phyloP scores from a whole-genome alignment of 2,888 invertebrate species.

The Ditylenchus weischeri region DNA sequence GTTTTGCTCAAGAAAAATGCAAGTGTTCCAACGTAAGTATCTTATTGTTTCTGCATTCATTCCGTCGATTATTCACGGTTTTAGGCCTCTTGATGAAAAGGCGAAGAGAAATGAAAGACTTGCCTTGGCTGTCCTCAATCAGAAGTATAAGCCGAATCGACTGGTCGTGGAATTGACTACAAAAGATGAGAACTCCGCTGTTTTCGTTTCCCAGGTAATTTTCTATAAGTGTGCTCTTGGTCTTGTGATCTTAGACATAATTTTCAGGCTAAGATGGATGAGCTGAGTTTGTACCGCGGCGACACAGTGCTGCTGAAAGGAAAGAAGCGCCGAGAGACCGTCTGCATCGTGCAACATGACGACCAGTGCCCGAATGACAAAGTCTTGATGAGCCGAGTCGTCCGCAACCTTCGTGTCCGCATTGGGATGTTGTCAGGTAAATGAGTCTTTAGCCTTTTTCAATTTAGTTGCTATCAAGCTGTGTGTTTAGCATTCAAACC shows the following conservation, averaged over 20 bases:
- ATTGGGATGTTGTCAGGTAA: conserved; percentile 85
- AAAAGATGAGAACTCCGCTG: conserved; percentile 96
- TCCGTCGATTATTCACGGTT: neutral
- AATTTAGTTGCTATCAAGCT: too few relatives aligned
- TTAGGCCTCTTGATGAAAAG: conserved; percentile 42
- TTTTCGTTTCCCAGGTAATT: conserved; percentile 83
- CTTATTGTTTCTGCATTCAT: neutral
- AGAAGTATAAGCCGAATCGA: conserved; percentile 77
- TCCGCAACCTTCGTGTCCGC: conserved; percentile 85
- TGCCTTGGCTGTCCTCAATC: conserved; percentile 94
- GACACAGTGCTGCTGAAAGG: conserved; percentile 96
- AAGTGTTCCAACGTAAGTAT: conserved; percentile 1
- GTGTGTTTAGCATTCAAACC: conserved; percentile 72
- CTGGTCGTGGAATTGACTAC: conserved; percentile 94
- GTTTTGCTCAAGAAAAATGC: neutral
- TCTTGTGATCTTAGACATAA: neutral
- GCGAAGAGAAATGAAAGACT: conserved; percentile 70
- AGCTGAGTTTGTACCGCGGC: conserved; percentile 82
- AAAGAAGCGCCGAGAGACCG: conserved; percentile 92
- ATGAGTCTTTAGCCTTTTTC: neutral
- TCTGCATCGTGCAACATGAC: conserved; percentile 90
- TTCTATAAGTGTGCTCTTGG: neutral
- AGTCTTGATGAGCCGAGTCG: conserved; percentile 92
- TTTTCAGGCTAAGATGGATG: conserved; percentile 51
- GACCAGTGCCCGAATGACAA: conserved; percentile 94